Conservation (phyloP, 2,888 invertebrate species). For the Yponomeuta plumbellus region DNA sequence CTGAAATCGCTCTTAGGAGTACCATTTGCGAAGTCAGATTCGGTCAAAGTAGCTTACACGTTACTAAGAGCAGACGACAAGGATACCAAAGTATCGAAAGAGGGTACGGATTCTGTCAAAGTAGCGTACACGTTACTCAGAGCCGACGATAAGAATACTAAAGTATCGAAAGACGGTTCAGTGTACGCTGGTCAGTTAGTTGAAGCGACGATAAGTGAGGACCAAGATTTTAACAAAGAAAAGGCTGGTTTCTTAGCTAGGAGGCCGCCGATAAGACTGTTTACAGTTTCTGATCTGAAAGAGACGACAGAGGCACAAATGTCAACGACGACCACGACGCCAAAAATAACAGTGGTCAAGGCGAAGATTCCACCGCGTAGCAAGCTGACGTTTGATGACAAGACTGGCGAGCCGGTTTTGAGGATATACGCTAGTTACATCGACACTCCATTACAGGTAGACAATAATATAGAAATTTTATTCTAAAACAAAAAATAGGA, state of each 20-base stretch:
- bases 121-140: conserved; percentile 58
- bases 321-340: conserved; percentile 28
- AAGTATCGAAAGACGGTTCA: conserved; percentile 44
- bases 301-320: conserved; percentile 24
- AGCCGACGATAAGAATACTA: conserved; percentile 47
- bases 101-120: conserved; percentile 46
- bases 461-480: neutral
- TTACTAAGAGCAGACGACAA: conserved; percentile 52
- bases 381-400: conserved; percentile 61
- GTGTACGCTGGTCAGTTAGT: conserved; percentile 64
- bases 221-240: conserved; percentile 59
- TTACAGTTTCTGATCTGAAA: conserved; percentile 47
- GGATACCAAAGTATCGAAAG: conserved; percentile 35
- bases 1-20: conserved; percentile 50
- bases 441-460: conserved; percentile 54
- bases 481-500: neutral
- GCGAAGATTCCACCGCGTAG: conserved; percentile 64
- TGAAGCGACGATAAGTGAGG: conserved; percentile 62
- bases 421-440: conserved; percentile 74
- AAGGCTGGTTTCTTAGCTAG: conserved; percentile 47
- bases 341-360: conserved; percentile 50
- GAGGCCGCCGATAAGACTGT: conserved; percentile 52
- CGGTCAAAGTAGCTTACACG: conserved; percentile 59
- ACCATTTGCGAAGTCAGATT: conserved; percentile 55
- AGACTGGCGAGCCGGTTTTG: conserved; percentile 67